A percentile compares a stretch with the other conserved stretches of the same genome.
phyloP scores from a whole-genome alignment of 2,797 vertebrate genomes.

The Anguilla anguilla region DNA sequence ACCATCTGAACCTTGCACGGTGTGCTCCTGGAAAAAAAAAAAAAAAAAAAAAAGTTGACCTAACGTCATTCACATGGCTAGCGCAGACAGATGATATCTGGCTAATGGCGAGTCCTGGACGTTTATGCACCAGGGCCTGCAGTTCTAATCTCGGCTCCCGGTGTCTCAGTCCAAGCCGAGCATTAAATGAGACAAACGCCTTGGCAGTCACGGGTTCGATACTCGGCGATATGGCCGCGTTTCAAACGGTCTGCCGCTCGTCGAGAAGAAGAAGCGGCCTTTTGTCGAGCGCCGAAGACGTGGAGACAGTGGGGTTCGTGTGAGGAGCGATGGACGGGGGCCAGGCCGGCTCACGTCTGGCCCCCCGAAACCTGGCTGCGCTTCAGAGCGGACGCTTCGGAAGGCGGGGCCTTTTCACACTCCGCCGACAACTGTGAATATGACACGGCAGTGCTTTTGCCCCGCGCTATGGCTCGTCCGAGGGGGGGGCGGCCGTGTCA shows the following conservation, averaged over 20 bases:
- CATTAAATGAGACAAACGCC: constrained; percentile 6
- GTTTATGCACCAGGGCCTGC: background rate
- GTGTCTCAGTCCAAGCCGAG: background rate
- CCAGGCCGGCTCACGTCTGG: constrained; percentile 5
- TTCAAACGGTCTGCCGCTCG: background rate
- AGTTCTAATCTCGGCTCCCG: background rate
- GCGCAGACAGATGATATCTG: constrained; percentile 4
- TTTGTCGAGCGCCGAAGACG: background rate
- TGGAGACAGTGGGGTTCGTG: constrained; percentile 25
- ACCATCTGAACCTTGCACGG: constrained; percentile 7
- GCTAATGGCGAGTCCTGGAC: background rate
- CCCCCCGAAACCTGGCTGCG: constrained; percentile 2
- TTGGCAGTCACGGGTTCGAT: background rate
- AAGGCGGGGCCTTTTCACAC: constrained; percentile 34
- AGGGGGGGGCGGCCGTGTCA: background rate
- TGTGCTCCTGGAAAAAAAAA: background rate
- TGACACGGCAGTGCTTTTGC: constrained; percentile 31
- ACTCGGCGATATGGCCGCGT: background rate
- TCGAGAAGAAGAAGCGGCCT: constrained; percentile 12
- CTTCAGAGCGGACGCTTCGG: constrained; percentile 35
- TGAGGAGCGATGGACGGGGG: background rate
- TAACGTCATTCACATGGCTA: background rate
- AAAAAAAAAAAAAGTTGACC: background rate
- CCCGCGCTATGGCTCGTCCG: background rate
- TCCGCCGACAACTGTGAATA: constrained; percentile 41